These are phyloP conservation scores for Diglossa cyanea DNA, from an alignment of 2,797 vertebrate species.

Conservation along the genomic window DNA sequence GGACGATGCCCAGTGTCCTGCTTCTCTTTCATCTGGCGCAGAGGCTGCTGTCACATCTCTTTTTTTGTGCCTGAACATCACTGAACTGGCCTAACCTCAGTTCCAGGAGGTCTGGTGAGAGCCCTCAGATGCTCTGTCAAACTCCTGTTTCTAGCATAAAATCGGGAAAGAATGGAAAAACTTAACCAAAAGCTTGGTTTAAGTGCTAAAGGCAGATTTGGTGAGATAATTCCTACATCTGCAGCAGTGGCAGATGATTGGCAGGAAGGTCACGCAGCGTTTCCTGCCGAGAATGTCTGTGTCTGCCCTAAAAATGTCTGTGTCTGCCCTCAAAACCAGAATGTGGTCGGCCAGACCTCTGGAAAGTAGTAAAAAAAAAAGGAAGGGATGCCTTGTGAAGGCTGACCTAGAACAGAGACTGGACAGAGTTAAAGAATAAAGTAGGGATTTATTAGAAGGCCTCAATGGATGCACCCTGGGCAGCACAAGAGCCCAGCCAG, in stretches of 20 bases:
- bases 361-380: not conserved
- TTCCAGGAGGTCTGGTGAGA: not conserved
- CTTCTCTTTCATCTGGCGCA: not conserved
- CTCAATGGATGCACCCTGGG: accelerated
- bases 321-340: not conserved
- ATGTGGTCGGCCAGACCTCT: not conserved
- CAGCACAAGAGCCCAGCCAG: not conserved
- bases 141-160: not conserved
- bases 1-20: not conserved
- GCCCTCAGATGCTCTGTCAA: not conserved
- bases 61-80: not conserved
- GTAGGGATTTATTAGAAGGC: not conserved
- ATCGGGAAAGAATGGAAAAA: not conserved
- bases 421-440: not conserved
- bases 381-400: not conserved
- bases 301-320: not conserved
- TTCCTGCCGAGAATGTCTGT: not conserved
- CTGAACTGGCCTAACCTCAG: not conserved
- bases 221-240: not conserved
- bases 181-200: not conserved
- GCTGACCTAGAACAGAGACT: not conserved
- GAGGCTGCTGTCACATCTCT: not conserved
- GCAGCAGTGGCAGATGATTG: not conserved
- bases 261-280: not conserved
- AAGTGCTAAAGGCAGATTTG: not conserved